phyloP scores from a whole-genome alignment of 1,140 invertebrate genomes.

The Leptonema lineaticorne region DNA sequence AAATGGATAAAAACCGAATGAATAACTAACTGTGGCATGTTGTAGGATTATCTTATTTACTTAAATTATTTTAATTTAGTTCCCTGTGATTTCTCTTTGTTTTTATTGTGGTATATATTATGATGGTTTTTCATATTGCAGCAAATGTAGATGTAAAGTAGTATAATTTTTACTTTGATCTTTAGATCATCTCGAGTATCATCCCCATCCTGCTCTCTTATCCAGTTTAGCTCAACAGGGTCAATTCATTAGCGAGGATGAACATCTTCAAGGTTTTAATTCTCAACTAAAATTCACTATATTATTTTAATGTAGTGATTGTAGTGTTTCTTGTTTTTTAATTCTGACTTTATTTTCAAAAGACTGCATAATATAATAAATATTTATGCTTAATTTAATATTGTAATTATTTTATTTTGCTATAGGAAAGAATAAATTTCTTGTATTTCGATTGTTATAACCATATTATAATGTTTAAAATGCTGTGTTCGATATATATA shows the following conservation, averaged over 20 bases:
- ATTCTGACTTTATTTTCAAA: neutral
- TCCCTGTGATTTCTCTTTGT: neutral
- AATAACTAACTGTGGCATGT: neutral
- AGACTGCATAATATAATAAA: neutral
- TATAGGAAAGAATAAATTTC: too few relatives aligned
- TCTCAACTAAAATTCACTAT: slow-evolving; percentile 2
- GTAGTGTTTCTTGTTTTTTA: neutral
- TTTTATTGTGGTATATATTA: neutral
- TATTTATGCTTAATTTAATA: neutral
- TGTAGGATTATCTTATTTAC: neutral
- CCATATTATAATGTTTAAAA: too few relatives aligned
- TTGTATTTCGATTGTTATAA: too few relatives aligned
- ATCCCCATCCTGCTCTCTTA: slow-evolving; percentile 29
- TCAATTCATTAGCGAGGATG: slow-evolving; percentile 29
- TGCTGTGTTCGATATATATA: too few relatives aligned
- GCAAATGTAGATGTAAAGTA: neutral
- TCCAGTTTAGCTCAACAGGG: slow-evolving; percentile 24
- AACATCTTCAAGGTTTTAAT: slow-evolving; percentile 24
- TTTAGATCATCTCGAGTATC: slow-evolving; percentile 27
- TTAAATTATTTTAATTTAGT: neutral
- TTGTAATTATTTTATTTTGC: too few relatives aligned
- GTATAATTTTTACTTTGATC: slow-evolving; percentile 14
- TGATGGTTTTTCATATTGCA: neutral
- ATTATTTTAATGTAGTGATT: neutral
- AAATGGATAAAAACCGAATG: neutral